Evolutionary conservation across 2,888 invertebrate genomes (phyloP), one percentile per base, ranked within the genome.

Genomic region (Lepas anatifera): DNA sequence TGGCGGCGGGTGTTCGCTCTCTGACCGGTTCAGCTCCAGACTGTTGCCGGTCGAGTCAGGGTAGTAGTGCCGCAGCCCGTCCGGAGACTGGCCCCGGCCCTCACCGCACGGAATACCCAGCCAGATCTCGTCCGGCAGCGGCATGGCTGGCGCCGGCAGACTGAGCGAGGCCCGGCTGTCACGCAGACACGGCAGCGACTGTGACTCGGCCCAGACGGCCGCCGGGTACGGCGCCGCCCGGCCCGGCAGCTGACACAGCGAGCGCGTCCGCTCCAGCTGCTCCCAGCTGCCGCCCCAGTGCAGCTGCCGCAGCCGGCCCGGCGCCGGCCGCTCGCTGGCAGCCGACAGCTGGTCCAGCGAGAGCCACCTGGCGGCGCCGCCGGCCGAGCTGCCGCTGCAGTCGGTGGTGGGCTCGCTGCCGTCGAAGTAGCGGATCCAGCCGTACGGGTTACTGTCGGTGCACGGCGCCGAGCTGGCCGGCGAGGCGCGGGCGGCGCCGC

Each of bases 371-470:
- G 18, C 32, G 32, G 32, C 58, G 35, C 22, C 52, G 32, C 16
- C 16, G 27, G 16, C 48, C n/a, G n/a, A 27, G 52, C 52, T 4
- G 58, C 58, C 58, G 58, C 58, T 58, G 13, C 13, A 29, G 32
- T 32, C 58, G 6, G 58, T 35, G 32, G 35, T 35, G 32, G 50
- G 32, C 25, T 16, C 16, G 10, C 46, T 37, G 35, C 48, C 22
- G 37, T 37, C 37, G 37, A 68, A 50, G 68, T 68, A 68, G 37
- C 68, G 46, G 32, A 68, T 68, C 48, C 50, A 68, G 25, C 68
- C 68, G 50, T 50, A 68, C 37, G 68, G 68, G 48, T 68, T 68
- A 32, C 50, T 52, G 25, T 29, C 50, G 32, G 58, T 13, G 18
- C 58, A 35, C 32, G 22, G 32, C 64, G 64, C 64, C 39, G 64